Evolutionary conservation across 2,113 vertebrate species (phyloP), one percentile per base, ranked within the genome.

Genomic region (Rhipidura dahli): DNA sequence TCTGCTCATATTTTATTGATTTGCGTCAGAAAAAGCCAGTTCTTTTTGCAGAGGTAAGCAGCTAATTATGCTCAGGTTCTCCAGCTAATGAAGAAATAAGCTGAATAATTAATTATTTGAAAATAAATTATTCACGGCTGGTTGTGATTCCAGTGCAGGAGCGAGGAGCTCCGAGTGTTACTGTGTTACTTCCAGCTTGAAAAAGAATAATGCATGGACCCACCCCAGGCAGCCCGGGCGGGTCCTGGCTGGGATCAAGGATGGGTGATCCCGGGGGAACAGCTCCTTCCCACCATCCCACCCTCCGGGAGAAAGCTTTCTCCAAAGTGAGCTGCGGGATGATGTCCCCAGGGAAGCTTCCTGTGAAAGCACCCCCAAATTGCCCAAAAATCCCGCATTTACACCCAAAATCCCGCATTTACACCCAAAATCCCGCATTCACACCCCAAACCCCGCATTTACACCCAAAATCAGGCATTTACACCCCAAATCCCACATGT

Each of bases 41-140:
- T 28, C 57, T 75, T 93, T 75, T n/a, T 53, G 66, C 27, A 19
- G 84, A 95, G 95, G 95, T 95, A 95, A 95, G 94, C 94, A 91
- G 76, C 75, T 94, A 89, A 94, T 75, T 90, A 47, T 37, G 53
- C 64, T 88, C 82, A 94, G 96, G 93, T 93, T 95, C 91, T 90
- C 87, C 59, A 80, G 44, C 93, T 96, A 95, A 97, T 94, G 94
- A 96, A 96, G 94, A 97, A 96, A 89, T 87, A 80, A 91, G 47
- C 70, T 94, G 96, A 97, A 97, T 97, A 94, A 95, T 97, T 96
- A 97, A 97, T 95, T 96, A 87, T 77, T 70, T 80, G 64, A 85
- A 51, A 42, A 89, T 97, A 87, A 95, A 97, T 97, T 88, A 95
- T 97, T 95, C 71, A 97, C 71, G 49, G 76, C 16, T 33, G 51